Conservation (phyloP, 2,888 invertebrate species). For the Alloplasta piceator region DNA sequence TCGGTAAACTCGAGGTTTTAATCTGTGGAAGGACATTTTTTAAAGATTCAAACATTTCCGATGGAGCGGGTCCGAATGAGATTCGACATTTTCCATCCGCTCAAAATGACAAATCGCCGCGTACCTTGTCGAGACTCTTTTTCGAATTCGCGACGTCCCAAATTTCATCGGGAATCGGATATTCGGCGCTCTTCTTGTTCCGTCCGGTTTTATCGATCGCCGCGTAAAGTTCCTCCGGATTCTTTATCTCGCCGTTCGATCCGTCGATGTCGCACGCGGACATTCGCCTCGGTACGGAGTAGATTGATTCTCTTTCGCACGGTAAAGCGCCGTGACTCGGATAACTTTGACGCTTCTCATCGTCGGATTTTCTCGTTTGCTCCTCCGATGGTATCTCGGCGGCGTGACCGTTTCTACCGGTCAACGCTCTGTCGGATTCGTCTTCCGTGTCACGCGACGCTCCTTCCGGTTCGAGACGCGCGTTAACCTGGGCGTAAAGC, state of each 20-base stretch:
- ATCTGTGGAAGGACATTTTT: constrained; percentile 67
- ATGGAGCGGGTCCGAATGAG: background rate
- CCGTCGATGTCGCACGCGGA: constrained; percentile 71
- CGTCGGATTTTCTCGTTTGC: constrained; percentile 50
- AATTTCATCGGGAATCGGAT: constrained; percentile 78
- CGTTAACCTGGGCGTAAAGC: constrained; percentile 78
- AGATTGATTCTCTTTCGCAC: constrained; percentile 74
- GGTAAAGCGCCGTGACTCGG: constrained; percentile 52
- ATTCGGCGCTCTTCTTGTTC: constrained; percentile 74
- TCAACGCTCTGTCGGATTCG: constrained; percentile 76
- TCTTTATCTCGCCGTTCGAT: constrained; percentile 82
- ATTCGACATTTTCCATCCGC: background rate
- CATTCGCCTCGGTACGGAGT: constrained; percentile 77
- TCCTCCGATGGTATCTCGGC: constrained; percentile 60
- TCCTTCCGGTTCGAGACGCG: constrained; percentile 69
- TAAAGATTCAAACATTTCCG: constrained; percentile 30
- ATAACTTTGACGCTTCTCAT: constrained; percentile 68
- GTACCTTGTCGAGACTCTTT: constrained; percentile 75
- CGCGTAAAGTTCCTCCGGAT: constrained; percentile 84
- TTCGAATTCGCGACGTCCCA: constrained; percentile 78
- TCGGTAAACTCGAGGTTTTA: constrained; percentile 80
- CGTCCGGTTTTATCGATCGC: constrained; percentile 80
- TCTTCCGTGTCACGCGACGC: constrained; percentile 81
- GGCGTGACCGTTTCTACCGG: constrained; percentile 65
- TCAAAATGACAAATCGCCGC: background rate